Base-by-base conservation (phyloP, 2,113 vertebrate species). In the Trinectes maculatus region DNA sequence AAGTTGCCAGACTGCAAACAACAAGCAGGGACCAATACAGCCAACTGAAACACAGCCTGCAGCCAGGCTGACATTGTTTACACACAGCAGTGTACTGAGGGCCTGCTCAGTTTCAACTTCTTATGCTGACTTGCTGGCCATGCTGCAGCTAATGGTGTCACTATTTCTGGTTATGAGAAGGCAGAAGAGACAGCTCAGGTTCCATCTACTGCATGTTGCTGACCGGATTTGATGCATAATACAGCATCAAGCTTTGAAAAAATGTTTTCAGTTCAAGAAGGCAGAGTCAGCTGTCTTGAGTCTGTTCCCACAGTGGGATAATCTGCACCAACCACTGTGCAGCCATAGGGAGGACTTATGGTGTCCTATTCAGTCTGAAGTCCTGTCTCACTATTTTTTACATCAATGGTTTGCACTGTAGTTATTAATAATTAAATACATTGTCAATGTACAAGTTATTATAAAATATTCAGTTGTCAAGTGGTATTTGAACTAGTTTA, bases 281-380 rank as follows among this genome's bases (percentile, higher is more conserved):
- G 43, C 33, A n/a, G 52, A n/a, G 12, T 61, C 39, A 63, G 51
- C 34, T 26, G 34, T 33, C 34, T 16, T 8, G 21, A 34, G 59
- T 57, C 60, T 64, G 36, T 24, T 49, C 34, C 18, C 62, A 16
- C 55, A 21, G 58, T 65, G 55, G 51, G 73, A 56, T 36, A 39
- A 18, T 55, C 49, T 55, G 34, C 48, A 42, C 40, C 43, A 40
- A 67, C 55, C 19, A 39, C 63, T 56, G 64, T 18, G 64, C 33
- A 36, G 64, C 51, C 19, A 33, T 21, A 16, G 24, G 15, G 15
- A 34, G 54, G 52, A 43, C 31, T 53, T 26, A 16, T 36, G 49
- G n/a, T 34, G 7, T 11, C 9, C 37, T 19, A 3, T 48, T 54
- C 26, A 34, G 33, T 58, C 11, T 56, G 25, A 26, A 74, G 49